Percentiles rank a stretch among this genome's conserved stretches.
These are phyloP conservation scores for Odocoileus virginianus DNA, from an alignment of 2,113 vertebrate species.

Conservation along the genomic window DNA sequence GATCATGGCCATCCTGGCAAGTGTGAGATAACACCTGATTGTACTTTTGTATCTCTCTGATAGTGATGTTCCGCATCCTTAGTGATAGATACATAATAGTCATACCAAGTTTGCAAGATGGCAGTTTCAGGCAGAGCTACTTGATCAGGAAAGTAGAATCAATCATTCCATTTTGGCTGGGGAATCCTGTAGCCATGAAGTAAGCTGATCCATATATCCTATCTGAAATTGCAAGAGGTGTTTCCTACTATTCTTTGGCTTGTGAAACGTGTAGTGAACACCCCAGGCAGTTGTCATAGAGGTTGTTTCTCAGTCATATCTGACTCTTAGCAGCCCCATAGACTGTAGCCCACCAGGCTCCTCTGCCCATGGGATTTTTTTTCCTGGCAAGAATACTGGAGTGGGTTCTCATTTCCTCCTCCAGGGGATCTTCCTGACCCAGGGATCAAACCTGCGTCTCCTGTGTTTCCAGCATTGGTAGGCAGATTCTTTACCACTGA, in stretches of 20 bases:
- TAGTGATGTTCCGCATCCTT: neutral
- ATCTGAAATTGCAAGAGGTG: neutral
- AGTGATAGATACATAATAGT: too few species aligned
- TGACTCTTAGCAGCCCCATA: neutral
- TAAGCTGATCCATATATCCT: neutral
- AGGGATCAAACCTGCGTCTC: neutral
- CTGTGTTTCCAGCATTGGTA: neutral
- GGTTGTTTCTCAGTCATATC: neutral
- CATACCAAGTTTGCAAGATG: neutral
- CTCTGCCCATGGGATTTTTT: neutral
- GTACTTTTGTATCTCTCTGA: neutral
- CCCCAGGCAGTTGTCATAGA: neutral
- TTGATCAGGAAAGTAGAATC: neutral
- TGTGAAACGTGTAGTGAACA: neutral
- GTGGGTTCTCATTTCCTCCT: neutral
- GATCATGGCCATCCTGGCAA: neutral
- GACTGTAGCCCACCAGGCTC: neutral
- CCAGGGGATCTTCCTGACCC: neutral
- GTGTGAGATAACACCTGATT: neutral
- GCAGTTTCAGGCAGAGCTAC: neutral
- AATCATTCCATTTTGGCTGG: rapidly evolving
- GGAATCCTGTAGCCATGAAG: neutral
- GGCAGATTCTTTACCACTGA: neutral
- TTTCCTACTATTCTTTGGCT: neutral
- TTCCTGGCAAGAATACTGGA: neutral